phyloP scores from a whole-genome alignment of 2,797 vertebrate species.

The Gambusia yucatana region DNA sequence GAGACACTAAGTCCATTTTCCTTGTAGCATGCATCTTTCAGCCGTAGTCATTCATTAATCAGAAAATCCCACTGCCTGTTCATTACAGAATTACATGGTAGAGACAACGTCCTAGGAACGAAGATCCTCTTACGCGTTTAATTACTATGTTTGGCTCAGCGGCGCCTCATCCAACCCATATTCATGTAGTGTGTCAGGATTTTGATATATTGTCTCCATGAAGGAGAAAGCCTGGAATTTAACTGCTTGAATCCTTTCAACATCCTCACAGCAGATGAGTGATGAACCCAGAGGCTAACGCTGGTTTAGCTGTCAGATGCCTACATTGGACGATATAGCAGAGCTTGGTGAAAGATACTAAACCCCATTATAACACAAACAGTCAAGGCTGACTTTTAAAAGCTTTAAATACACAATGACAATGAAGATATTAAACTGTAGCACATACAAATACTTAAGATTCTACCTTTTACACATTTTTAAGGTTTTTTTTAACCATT shows the following conservation, averaged over 20 bases:
- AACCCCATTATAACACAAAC: neutral
- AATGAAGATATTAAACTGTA: neutral
- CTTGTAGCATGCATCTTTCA: neutral
- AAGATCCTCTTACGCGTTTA: neutral
- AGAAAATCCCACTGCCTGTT: neutral
- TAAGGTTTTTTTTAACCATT: neutral
- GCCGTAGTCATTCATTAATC: neutral
- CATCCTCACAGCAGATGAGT: slow-evolving; percentile 26
- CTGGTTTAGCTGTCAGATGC: slow-evolving; percentile 20
- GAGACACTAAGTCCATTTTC: neutral
- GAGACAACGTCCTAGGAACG: neutral
- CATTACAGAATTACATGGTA: slow-evolving; percentile 2
- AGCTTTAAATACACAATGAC: neutral
- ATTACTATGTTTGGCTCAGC: neutral
- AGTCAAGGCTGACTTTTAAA: neutral
- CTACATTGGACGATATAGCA: neutral
- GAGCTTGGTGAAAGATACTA: neutral
- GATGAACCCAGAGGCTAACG: slow-evolving; percentile 24
- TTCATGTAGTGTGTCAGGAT: slow-evolving; percentile 9
- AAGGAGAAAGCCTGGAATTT: slow-evolving; percentile 28
- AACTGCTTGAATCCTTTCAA: slow-evolving; percentile 37
- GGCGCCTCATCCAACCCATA: neutral
- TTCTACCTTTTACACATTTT: neutral
- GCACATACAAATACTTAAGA: neutral
- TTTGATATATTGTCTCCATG: slow-evolving; percentile 12